phyloP scores from a whole-genome alignment of 2,888 invertebrate species.

The Lycocerus yunnanus region DNA sequence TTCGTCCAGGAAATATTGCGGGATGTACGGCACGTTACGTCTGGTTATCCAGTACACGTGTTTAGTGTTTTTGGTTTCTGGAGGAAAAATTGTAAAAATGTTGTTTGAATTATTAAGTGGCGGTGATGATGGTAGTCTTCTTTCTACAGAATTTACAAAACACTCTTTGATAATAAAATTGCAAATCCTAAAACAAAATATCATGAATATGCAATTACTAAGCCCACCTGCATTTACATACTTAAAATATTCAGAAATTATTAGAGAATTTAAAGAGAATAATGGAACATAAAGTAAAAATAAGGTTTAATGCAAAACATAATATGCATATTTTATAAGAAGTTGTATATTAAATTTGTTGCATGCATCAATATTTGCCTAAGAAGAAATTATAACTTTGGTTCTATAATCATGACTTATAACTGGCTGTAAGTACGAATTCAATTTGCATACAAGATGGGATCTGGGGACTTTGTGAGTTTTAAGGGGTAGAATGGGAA shows the following conservation, averaged over 20 bases:
- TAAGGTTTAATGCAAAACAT: constrained; percentile 28
- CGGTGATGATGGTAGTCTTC: neutral
- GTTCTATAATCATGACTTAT: constrained; percentile 45
- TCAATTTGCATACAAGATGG: constrained; percentile 52
- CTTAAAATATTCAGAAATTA: constrained; percentile 31
- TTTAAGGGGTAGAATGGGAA: constrained; percentile 25
- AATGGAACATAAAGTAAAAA: constrained; percentile 31
- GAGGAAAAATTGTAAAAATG: neutral
- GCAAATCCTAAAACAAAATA: constrained; percentile 14
- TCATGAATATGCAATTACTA: constrained; percentile 25
- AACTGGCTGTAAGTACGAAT: constrained; percentile 47
- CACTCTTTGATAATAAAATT: constrained; percentile 8
- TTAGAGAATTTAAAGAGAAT: constrained; percentile 31
- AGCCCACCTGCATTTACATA: constrained; percentile 29
- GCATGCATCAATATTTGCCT: constrained; percentile 41
- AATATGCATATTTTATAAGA: constrained; percentile 29
- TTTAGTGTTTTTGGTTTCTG: neutral
- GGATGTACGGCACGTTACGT: too few species aligned
- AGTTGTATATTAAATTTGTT: constrained; percentile 29
- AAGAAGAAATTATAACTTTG: constrained; percentile 42
- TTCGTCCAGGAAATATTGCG: neutral
- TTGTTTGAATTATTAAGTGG: neutral
- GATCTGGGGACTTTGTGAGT: constrained; percentile 34
- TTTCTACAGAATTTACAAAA: neutral
- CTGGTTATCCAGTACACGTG: neutral